Conservation (phyloP, 2,888 invertebrate species). For the Strigamia crassipes region DNA sequence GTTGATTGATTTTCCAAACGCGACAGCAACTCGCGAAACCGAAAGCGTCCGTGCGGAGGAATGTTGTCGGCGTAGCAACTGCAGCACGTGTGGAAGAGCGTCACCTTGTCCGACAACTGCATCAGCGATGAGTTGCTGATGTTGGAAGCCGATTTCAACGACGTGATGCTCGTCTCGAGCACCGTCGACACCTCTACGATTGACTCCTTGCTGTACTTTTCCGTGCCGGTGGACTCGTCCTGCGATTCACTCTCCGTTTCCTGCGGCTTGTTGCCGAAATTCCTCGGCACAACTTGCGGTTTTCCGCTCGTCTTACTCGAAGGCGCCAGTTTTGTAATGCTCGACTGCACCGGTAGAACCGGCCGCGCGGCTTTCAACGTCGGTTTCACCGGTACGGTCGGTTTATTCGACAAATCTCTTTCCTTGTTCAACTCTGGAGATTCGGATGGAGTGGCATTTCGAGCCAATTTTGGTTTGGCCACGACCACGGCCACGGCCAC, state of each 20-base stretch:
- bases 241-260: conserved; percentile 67
- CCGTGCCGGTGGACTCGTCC: conserved; percentile 55
- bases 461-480: conserved; percentile 22
- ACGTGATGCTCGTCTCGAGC: conserved; percentile 52
- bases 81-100: conserved; percentile 80
- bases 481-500: background rate
- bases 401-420: conserved; percentile 61
- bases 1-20: conserved; percentile 72
- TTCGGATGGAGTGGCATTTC: background rate
- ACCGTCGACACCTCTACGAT: conserved; percentile 53
- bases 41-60: conserved; percentile 85
- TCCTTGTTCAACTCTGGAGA: conserved; percentile 11
- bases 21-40: conserved; percentile 76
- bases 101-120: conserved; percentile 76
- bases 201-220: conserved; percentile 51
- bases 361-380: conserved; percentile 63
- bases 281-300: conserved; percentile 51
- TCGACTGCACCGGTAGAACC: conserved; percentile 52
- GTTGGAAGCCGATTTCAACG: conserved; percentile 52
- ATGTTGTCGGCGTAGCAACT: conserved; percentile 80
- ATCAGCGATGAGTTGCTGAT: conserved; percentile 69
- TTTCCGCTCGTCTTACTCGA: conserved; percentile 47
- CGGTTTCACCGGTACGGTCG: conserved; percentile 72
- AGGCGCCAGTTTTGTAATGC: background rate
- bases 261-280: conserved; percentile 41